Evolutionary conservation across 1,140 invertebrate genomes (phyloP).

Genomic region (Bemisia tabaci): DNA sequence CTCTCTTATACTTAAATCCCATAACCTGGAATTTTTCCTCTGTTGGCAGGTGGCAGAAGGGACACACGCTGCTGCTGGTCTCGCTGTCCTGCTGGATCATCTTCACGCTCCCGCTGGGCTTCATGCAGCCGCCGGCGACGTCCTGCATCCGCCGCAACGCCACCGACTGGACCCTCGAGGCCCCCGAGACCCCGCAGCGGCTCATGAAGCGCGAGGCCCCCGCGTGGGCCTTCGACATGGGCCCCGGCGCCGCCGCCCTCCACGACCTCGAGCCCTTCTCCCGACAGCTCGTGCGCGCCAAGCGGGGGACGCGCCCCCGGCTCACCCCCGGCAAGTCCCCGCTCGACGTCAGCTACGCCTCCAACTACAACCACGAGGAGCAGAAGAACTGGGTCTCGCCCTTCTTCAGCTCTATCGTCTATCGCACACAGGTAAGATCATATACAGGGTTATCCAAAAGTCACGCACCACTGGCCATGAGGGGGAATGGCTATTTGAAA

Average conservation of each 20-base stretch:
- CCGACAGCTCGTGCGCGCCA: not conserved
- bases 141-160: constrained; percentile 68
- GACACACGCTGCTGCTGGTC: constrained; percentile 74
- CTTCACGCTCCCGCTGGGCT: constrained; percentile 89
- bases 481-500: no score
- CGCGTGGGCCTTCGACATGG: not conserved
- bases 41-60: constrained; percentile 72
- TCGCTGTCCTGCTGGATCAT: constrained; percentile 90
- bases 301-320: constrained; percentile 10
- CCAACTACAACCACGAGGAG: constrained; percentile 63
- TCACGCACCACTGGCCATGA: no score
- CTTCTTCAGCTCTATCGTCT: constrained; percentile 85
- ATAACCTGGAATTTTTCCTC: no score
- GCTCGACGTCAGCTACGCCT: constrained; percentile 57
- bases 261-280: not conserved
- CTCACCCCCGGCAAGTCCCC: constrained; percentile 52
- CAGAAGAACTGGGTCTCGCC: constrained; percentile 76
- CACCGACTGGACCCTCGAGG: constrained; percentile 35
- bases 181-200: constrained; percentile 30
- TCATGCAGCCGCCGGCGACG: constrained; percentile 83
- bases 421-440: constrained; percentile 45
- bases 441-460: no score
- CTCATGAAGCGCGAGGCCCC: constrained; percentile 24
- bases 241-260: not conserved
- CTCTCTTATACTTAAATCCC: no score